Evolutionary conservation across 2,113 vertebrate species (phyloP), one percentile per base, ranked within the genome.

Genomic region (Raphicerus campestris): DNA sequence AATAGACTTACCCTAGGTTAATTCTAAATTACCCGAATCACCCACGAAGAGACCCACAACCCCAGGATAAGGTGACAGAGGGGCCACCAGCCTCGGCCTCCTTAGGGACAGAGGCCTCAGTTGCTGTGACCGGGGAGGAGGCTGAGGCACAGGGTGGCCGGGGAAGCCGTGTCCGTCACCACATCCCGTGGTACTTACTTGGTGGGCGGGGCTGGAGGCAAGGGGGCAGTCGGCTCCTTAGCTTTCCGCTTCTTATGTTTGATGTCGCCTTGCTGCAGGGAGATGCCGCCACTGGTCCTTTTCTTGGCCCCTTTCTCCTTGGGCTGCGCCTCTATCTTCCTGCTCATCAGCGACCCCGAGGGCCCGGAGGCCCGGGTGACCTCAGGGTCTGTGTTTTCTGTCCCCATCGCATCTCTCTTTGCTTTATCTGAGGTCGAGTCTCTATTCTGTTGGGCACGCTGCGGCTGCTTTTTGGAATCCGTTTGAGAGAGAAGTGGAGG

Each of bases 201-300:
- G 11, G 98, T 98, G 4, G 98, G 98, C 0, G 2, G 30, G 45
- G 84, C 60, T 0, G 92, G 88, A 9, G 63, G 39, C 3, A 16
- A 19, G 56, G 73, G 14, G 7, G 8, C 26, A 3, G 75, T 26
- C 97, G 94, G 19, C 87, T 94, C 97, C 55, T 98, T 83, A 17
- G 84, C 24, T 98, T 98, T 99, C 96, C 96, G 97, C 92, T 98
- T 99, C 97, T 99, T 99, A 5, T 89, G 98, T 55, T 92, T 97
- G n/a, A 93, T 16, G n/a, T 97, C 94, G 1, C 20, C 45, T 35
- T 32, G 95, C 8, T 97, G 91, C 39, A 87, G 63, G 60, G 94
- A 45, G 53, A 78, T 1, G 4, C n/a, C 91, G 4, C 58, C 80
- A 0, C 58, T 80, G 53, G 97, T 94, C 82, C 66, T 98, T 35